Conservation (phyloP, 1,140 invertebrate species). For the Metaphire vulgaris region DNA sequence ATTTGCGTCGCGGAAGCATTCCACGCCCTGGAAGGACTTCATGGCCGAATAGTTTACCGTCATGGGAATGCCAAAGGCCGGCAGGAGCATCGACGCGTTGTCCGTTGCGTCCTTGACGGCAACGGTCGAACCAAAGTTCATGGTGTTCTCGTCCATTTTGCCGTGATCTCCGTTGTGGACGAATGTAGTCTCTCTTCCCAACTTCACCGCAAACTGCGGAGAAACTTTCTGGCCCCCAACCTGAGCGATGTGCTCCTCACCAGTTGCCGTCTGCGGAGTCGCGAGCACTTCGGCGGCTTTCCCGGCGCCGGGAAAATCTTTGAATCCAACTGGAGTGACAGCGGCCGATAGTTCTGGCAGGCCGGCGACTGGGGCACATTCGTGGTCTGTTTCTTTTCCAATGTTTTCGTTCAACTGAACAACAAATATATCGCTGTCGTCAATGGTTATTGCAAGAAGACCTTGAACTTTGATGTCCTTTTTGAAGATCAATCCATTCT, state of each 20-base stretch:
- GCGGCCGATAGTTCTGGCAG: no score
- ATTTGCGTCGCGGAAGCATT: neutral
- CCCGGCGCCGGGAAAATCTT: no score
- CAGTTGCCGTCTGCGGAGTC: no score
- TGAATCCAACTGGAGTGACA: no score
- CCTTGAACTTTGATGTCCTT: neutral
- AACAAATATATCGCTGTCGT: neutral
- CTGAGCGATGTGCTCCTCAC: no score
- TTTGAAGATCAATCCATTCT: neutral
- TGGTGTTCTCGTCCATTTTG: neutral
- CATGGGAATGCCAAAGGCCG: neutral
- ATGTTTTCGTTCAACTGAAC: constrained; percentile 3
- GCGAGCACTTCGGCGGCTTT: no score
- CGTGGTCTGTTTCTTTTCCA: neutral
- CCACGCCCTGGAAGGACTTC: neutral
- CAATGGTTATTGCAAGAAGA: constrained; percentile 1
- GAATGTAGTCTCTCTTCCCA: no score
- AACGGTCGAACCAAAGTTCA: neutral
- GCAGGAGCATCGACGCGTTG: neutral
- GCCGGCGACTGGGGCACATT: no score
- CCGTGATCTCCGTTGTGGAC: neutral
- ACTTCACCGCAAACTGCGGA: no score
- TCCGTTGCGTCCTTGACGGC: neutral
- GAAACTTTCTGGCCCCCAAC: no score
- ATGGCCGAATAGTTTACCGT: neutral